Evolutionary conservation across 2,113 vertebrate species (phyloP), one percentile per base, ranked within the genome.

Genomic region (Menura novaehollandiae): DNA sequence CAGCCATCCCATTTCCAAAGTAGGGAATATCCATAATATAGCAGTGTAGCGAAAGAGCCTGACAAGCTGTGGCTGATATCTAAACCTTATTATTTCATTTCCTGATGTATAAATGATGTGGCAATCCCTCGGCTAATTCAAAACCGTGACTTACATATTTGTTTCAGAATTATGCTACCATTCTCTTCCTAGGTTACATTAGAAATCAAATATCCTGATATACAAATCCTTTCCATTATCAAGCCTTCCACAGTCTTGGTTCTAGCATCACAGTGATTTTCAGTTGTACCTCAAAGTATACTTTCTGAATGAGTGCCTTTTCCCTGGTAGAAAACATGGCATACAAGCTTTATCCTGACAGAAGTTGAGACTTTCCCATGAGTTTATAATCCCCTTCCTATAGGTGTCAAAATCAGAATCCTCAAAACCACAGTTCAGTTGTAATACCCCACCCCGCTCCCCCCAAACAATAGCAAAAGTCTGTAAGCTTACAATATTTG

Each of bases 301-400:
- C 9, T 27, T 90, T 86, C 82, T 93, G 44, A 94, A 71, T 55
- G 10, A 52, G 27, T 79, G 23, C 2, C n/a, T 85, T 81, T 63
- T 77, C 13, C 20, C 28, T 21, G 2, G 16, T 32, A 74, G 60
- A 89, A 77, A 87, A 76, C 5, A 35, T 12, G 7, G 3, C 4
- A 35, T 35, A n/a, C 6, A 79, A 17, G 17, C 4, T 84, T 84
- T 56, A 56, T 66, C 27, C 14, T 80, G 21, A 21, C 15, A 80
- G 27, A 39, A 2, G 8, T 56, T 66, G 35, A 56, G 21, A 33
- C 2, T 75, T 78, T 35, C 32, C 15, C 26, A n/a, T 32, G 13
- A 49, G 8, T 53, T 75, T 78, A 11, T 44, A n/a, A 44, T 0
- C 7, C 6, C 4, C 2, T 74, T 10, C 9, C 9, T 11, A 1